Evolutionary conservation across 2,888 invertebrate genomes (phyloP).

Genomic region (Metellina segmentata): DNA sequence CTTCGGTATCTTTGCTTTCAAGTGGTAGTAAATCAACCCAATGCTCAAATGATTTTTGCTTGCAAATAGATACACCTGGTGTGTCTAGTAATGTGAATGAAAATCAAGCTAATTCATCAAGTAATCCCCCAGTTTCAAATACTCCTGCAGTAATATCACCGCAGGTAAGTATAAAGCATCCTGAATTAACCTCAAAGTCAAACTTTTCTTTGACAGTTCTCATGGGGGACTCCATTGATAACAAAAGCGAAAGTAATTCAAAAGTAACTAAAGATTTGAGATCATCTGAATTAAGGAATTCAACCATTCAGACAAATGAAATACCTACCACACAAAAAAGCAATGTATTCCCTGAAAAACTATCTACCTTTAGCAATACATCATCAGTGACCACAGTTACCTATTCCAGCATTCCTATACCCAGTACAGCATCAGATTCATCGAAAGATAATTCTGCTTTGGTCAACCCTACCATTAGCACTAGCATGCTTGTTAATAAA

Average conservation of each 20-base stretch:
- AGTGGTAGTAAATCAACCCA: slow-evolving; percentile 16
- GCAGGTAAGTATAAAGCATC: background rate
- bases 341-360: background rate
- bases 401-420: slow-evolving; percentile 1
- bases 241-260: slow-evolving; percentile 1
- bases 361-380: background rate
- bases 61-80: slow-evolving; percentile 44
- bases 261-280: background rate
- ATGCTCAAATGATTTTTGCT: slow-evolving; percentile 21
- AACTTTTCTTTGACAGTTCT: slow-evolving; percentile 70
- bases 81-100: slow-evolving; percentile 2
- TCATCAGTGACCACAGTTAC: background rate
- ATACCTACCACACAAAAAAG: background rate
- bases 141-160: slow-evolving; percentile 2
- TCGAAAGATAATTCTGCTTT: background rate
- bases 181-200: slow-evolving; percentile 35
- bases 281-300: background rate
- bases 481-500: background rate
- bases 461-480: background rate
- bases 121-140: slow-evolving; percentile 5
- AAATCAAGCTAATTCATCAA: background rate
- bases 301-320: background rate
- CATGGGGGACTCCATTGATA: slow-evolving; percentile 43
- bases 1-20: slow-evolving; percentile 24
- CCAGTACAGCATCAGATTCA: background rate